These are phyloP conservation scores for Austrofundulus limnaeus DNA, from an alignment of 2,113 vertebrate species.

Conservation along the genomic window DNA sequence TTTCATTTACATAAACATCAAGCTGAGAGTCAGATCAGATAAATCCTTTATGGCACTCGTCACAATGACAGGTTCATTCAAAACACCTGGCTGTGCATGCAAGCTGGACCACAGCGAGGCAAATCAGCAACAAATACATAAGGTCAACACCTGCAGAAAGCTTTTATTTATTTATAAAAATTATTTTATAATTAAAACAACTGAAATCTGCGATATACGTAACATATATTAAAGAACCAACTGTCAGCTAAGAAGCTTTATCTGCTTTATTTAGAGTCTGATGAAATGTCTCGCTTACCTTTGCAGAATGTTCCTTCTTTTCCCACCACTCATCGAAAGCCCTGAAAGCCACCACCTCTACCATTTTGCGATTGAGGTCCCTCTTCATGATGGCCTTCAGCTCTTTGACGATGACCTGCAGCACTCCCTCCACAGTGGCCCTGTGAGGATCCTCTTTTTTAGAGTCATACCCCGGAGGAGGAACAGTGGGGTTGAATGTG, in stretches of 20 bases:
- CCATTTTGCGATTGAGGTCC: conserved; percentile 98
- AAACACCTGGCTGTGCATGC: neutral
- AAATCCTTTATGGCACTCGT: conserved; percentile 1
- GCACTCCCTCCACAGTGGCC: conserved; percentile 93
- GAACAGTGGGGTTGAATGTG: conserved; percentile 93
- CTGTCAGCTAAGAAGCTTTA: no score
- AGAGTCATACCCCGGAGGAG: conserved; percentile 89
- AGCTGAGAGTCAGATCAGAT: neutral
- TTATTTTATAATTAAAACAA: no score
- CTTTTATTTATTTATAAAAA: neutral
- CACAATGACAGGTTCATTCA: conserved; percentile 9
- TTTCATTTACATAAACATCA: neutral
- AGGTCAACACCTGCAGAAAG: neutral
- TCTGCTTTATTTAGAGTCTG: no score
- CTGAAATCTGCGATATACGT: no score
- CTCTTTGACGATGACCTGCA: conserved; percentile 95
- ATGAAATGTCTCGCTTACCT: conserved; percentile 76
- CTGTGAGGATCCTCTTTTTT: conserved; percentile 98
- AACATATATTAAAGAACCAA: no score
- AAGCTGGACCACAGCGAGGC: conserved; percentile 17
- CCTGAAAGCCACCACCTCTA: conserved; percentile 97
- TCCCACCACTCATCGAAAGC: conserved; percentile 99
- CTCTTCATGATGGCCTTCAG: conserved; percentile 99
- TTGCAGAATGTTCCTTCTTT: conserved; percentile 93
- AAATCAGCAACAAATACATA: conserved; percentile 3